A percentile compares a stretch with the other conserved stretches of the same genome.
Evolutionary conservation across 2,113 vertebrate species (phyloP).

Genomic region (Oncorhynchus kisutch): DNA sequence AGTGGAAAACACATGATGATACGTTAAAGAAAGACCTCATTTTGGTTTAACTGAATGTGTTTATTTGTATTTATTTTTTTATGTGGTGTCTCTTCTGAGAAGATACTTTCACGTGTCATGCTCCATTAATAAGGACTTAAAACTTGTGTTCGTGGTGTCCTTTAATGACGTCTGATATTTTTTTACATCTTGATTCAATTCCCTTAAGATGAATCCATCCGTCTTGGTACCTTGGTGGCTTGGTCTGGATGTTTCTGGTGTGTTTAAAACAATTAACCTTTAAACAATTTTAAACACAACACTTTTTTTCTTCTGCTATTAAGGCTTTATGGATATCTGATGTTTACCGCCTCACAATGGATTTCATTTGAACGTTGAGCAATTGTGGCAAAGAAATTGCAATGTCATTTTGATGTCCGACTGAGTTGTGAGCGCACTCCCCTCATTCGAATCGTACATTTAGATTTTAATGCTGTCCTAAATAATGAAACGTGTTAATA

Average conservation of each 20-base stretch:
- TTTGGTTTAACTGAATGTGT: neutral
- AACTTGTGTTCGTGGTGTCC: neutral
- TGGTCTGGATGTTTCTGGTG: conserved; percentile 23
- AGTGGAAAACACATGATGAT: no score
- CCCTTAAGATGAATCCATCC: conserved; percentile 34
- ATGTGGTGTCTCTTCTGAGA: neutral
- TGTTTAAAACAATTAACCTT: no score
- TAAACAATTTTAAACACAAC: conserved; percentile 16
- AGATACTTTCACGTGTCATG: neutral
- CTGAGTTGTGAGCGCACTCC: conserved; percentile 24
- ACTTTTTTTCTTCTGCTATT: conserved; percentile 5
- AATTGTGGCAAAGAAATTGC: conserved; percentile 21
- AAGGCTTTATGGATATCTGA: conserved; percentile 11
- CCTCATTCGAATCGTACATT: conserved; percentile 26
- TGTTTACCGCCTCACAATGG: conserved; percentile 24
- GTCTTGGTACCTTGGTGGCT: conserved; percentile 10
- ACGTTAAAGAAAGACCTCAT: neutral
- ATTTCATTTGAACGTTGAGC: conserved; percentile 35
- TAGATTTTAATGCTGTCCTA: conserved; percentile 16
- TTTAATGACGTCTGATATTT: conserved; percentile 21
- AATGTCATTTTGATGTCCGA: conserved; percentile 26
- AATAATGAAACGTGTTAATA: conserved; percentile 29
- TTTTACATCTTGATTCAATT: conserved; percentile 39
- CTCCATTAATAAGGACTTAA: neutral
- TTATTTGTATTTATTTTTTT: neutral